Percentiles rank a stretch among this genome's conserved stretches.
These are phyloP conservation scores for Melanostigma gelatinosum DNA, from an alignment of 2,113 vertebrate species.

Conservation along the genomic window DNA sequence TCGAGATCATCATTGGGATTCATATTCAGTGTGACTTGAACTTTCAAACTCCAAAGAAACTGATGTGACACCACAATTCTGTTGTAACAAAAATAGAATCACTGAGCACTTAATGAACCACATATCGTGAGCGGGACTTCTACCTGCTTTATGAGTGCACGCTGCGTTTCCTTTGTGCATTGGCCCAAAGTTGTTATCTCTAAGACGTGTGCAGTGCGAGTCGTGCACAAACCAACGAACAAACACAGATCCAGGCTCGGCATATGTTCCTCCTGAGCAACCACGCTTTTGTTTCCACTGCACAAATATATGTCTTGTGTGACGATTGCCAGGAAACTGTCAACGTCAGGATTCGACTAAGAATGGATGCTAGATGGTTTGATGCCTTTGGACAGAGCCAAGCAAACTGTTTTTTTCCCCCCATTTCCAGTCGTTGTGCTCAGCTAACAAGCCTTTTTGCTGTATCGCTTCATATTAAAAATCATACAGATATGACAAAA, in stretches of 20 bases:
- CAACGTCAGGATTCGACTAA: background rate
- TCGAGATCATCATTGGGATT: background rate
- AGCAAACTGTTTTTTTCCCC: too few species aligned
- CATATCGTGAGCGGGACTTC: background rate
- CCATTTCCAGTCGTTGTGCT: background rate
- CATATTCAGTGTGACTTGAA: background rate
- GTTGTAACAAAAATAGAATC: background rate
- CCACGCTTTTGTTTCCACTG: background rate
- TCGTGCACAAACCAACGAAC: background rate
- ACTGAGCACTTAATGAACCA: background rate
- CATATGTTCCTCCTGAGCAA: constrained; percentile 15
- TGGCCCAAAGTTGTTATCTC: background rate
- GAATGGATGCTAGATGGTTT: background rate
- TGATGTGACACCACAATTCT: background rate
- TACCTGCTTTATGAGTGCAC: background rate
- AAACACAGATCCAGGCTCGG: background rate
- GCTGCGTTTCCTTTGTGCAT: constrained; percentile 4
- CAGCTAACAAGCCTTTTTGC: background rate
- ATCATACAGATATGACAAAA: background rate
- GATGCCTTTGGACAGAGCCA: background rate
- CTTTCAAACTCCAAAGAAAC: background rate
- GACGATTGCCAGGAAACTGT: background rate
- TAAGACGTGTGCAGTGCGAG: background rate
- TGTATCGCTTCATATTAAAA: background rate
- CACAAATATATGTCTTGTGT: constrained; percentile 10